Evolutionary conservation across 2,797 vertebrate genomes (phyloP).

Genomic region (Cetoscarus ocellatus): DNA sequence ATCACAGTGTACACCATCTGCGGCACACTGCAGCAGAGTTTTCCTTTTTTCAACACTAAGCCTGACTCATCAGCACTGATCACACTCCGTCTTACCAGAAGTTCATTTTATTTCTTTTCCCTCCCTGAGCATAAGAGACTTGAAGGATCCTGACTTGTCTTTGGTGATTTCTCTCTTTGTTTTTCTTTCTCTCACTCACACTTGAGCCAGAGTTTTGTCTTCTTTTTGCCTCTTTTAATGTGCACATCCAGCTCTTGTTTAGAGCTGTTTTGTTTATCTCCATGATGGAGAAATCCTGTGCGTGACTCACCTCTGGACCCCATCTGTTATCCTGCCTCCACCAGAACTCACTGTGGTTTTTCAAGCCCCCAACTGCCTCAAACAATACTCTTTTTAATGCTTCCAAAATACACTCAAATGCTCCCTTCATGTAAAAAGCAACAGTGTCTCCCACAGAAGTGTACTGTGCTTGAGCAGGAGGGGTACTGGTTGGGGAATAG

Average conservation of each 20-base stretch:
- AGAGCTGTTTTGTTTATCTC: slow-evolving; percentile 78
- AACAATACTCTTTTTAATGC: slow-evolving; percentile 36
- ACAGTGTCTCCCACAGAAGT: too few species aligned
- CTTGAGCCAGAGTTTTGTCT: slow-evolving; percentile 1
- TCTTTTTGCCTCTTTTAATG: slow-evolving; percentile 41
- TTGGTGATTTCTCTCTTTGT: slow-evolving; percentile 4
- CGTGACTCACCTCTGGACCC: slow-evolving; percentile 77
- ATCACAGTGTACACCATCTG: slow-evolving; percentile 25
- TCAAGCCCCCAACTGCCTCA: slow-evolving; percentile 21
- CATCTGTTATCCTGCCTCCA: slow-evolving; percentile 49
- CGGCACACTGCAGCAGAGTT: slow-evolving; percentile 10
- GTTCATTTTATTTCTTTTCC: slow-evolving; percentile 11
- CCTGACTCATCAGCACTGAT: slow-evolving; percentile 50
- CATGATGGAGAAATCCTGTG: slow-evolving; percentile 71
- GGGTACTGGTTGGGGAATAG: too few species aligned
- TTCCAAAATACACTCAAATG: slow-evolving; percentile 14
- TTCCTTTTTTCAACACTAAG: slow-evolving; percentile 32
- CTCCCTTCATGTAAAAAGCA: slow-evolving; percentile 5
- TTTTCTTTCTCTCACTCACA: slow-evolving; percentile 10
- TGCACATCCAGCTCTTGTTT: slow-evolving; percentile 64
- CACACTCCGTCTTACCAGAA: slow-evolving; percentile 18
- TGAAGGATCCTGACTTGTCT: slow-evolving; percentile 49
- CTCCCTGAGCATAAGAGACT: slow-evolving; percentile 19
- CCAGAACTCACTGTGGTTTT: slow-evolving; percentile 4
- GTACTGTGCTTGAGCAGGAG: too few species aligned